A percentile compares a stretch with the other conserved stretches of the same genome.
phyloP scores from a whole-genome alignment of 2,113 vertebrate species.

The Paratilapia polleni region DNA sequence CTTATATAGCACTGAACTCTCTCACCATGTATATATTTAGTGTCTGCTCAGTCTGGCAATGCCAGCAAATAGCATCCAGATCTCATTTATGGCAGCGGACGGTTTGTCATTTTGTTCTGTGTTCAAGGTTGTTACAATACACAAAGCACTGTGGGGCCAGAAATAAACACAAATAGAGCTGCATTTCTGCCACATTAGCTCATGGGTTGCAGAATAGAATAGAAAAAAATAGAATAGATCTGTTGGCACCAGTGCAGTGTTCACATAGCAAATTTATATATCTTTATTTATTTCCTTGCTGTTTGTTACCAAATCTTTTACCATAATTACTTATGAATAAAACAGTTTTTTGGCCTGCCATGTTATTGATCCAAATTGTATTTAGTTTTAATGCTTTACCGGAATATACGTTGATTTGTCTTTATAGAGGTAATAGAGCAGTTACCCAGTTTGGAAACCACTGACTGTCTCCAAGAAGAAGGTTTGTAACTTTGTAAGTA shows the following conservation, averaged over 20 bases:
- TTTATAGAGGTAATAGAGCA: not conserved
- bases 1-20: conserved; percentile 39
- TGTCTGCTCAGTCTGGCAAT: conserved; percentile 34
- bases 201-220: not conserved
- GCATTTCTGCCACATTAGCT: not conserved
- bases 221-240: not conserved
- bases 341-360: not conserved
- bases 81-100: conserved; percentile 52
- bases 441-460: not conserved
- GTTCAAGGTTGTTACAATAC: conserved; percentile 32
- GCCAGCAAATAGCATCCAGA: conserved; percentile 70
- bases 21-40: conserved; percentile 70
- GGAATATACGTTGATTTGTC: not conserved
- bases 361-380: not conserved
- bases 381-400: not conserved
- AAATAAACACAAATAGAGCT: conserved; percentile 22
- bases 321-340: not conserved
- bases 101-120: conserved; percentile 61
- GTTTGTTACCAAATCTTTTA: not conserved
- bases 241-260: too few relatives aligned
- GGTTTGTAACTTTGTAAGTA: not conserved
- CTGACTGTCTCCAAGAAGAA: not conserved
- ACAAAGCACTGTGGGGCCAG: conserved; percentile 34
- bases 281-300: not conserved
- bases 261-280: not conserved